Evolutionary conservation across 2,113 vertebrate species (phyloP).

Genomic region (Chionomys nivalis): DNA sequence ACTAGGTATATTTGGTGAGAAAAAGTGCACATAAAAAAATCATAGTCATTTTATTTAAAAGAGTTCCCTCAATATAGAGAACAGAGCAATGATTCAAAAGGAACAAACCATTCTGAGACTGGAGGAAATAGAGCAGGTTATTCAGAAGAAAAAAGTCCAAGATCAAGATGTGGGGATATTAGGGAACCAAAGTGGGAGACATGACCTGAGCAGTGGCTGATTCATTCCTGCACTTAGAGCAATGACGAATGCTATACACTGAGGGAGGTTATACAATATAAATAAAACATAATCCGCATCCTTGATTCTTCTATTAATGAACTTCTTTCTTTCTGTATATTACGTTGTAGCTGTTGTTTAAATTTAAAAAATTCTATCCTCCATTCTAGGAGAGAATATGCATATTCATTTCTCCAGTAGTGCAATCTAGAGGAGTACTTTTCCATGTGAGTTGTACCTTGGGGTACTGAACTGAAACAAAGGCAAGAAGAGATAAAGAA

Average conservation of each 20-base stretch:
- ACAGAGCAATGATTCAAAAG: conserved; percentile 20
- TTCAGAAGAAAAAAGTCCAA: background rate
- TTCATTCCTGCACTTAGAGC: conserved; percentile 7
- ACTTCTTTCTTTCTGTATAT: background rate
- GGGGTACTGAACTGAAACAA: background rate
- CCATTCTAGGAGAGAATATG: no score
- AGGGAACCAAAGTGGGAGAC: background rate
- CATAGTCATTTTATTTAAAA: background rate
- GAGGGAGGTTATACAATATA: background rate
- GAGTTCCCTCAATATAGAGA: background rate
- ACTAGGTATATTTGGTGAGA: background rate
- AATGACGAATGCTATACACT: background rate
- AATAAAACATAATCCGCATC: background rate
- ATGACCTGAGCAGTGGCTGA: background rate
- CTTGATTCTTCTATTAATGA: conserved; percentile 43
- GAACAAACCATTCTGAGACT: background rate
- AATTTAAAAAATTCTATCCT: background rate
- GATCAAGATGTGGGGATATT: background rate
- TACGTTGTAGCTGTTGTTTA: background rate
- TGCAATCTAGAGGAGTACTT: background rate
- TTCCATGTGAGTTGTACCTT: background rate
- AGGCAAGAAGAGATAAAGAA: background rate
- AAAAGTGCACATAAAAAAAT: background rate
- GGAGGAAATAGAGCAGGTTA: background rate
- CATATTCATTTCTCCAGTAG: background rate